Base-by-base conservation (phyloP, 2,797 vertebrate species). In the Danio tinwini region DNA sequence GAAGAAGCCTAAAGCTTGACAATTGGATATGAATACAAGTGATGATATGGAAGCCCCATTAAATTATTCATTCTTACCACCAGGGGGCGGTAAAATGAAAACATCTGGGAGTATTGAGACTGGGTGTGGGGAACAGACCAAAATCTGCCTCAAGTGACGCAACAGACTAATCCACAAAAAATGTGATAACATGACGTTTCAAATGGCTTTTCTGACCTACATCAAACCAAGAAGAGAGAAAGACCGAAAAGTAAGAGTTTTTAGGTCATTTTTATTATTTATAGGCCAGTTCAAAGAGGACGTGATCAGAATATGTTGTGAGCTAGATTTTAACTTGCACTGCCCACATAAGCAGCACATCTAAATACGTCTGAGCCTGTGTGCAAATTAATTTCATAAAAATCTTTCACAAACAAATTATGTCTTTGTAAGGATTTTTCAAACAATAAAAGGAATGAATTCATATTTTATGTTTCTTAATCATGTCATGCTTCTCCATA, bases 191-290 rank as follows among this genome's bases (percentile, higher is more conserved):
- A 47, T 44, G 68, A 71, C n/a, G 7, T 75, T 79, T 74, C 45
- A 78, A 68, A 74, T 78, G 70, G 40, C 70, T 74, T 64, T 64
- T 81, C 13, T 61, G 45, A 71, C 79, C 74, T 44, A 80, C 50
- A 74, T 50, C 12, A 50, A 50, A n/a, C 44, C 69, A 44, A 45
- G 68, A 55, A 14, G 12, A 10, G 10, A 47, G 0, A 21, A 29
- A 42, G 49, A 19, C 13, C 62, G 49, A 69, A n/a, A 50, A 40
- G 0, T 10, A 61, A 49, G 29, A 17, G 17, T 10, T 58, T 56
- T 69, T 7, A 10, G 19, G 62, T 37, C 6, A 67, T 47, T 49
- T 69, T 49, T 42, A 74, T 74, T 74, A 61, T 61, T 68, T 42
- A 71, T 13, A 44, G n/a, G 69, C 52, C 11, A 71, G 52, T 16